These are phyloP conservation scores for Acrocyrtus sp. DNA, from an alignment of 2,888 invertebrate genomes.

Conservation along the genomic window DNA sequence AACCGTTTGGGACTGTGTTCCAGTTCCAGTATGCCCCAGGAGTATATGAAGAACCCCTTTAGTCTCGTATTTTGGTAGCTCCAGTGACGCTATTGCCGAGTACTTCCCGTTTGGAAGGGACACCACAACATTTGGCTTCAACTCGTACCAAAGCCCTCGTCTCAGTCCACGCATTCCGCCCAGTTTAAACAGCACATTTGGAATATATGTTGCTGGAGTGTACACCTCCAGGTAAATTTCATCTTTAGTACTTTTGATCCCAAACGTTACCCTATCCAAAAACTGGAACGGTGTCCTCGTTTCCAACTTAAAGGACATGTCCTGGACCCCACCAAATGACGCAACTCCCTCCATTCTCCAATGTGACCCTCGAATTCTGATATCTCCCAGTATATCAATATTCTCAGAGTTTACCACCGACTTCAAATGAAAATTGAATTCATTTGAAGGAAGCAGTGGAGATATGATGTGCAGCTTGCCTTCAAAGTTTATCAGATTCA, in stretches of 20 bases:
- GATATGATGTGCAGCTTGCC: constrained; percentile 49
- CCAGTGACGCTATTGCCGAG: constrained; percentile 44
- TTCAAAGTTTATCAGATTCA: constrained; percentile 54
- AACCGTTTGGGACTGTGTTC: constrained; percentile 14
- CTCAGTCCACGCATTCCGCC: constrained; percentile 48
- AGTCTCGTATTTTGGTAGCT: constrained; percentile 32
- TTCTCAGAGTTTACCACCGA: constrained; percentile 37
- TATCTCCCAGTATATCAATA: constrained; percentile 55
- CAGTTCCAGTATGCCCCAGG: constrained; percentile 13
- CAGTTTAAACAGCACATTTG: constrained; percentile 56
- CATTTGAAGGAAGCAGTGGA: constrained; percentile 55
- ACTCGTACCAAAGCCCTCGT: constrained; percentile 35
- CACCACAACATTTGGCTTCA: constrained; percentile 54
- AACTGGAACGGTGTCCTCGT: constrained; percentile 56
- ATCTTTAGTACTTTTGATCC: constrained; percentile 49
- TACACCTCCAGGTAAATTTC: constrained; percentile 56
- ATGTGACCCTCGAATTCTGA: constrained; percentile 45
- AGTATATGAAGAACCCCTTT: constrained; percentile 47
- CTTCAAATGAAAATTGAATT: constrained; percentile 57
- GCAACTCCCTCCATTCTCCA: constrained; percentile 57
- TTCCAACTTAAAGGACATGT: constrained; percentile 58
- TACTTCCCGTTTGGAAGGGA: constrained; percentile 59
- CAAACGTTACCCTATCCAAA: constrained; percentile 58
- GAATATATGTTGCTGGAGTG: constrained; percentile 58
- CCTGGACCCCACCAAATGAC: constrained; percentile 25